Conservation (phyloP, 2,113 vertebrate species). For the Vimba vimba region DNA sequence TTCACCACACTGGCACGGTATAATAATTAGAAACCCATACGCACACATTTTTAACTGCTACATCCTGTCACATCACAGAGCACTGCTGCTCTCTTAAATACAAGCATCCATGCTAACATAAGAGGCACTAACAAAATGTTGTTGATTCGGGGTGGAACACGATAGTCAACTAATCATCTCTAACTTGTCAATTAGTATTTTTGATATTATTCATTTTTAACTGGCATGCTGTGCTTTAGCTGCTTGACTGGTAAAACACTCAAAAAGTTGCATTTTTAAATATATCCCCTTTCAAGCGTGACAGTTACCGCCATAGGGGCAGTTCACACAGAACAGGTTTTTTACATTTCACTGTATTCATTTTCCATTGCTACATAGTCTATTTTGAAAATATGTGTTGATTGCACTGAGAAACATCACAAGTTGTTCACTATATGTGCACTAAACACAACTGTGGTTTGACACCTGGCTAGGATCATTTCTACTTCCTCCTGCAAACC, state of each 20-base stretch:
- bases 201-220: not conserved
- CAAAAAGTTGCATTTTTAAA: not conserved
- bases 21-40: not conserved
- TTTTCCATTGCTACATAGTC: not conserved
- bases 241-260: not conserved
- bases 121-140: not conserved
- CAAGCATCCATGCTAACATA: not conserved
- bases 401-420: not conserved
- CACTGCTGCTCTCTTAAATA: not conserved
- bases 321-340: not conserved
- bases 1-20: not conserved
- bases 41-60: not conserved
- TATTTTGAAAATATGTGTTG: not conserved
- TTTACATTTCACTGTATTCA: not conserved
- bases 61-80: constrained; percentile 9
- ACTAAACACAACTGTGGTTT: not conserved
- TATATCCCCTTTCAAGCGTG: not conserved
- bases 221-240: not conserved
- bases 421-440: not conserved
- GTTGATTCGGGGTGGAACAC: not conserved
- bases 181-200: not conserved
- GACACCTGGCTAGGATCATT: not conserved
- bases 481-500: not conserved
- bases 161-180: too few species aligned
- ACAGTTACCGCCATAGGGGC: not conserved